phyloP scores from a whole-genome alignment of 2,113 vertebrate species.

The Oreotrochilus melanogaster region DNA sequence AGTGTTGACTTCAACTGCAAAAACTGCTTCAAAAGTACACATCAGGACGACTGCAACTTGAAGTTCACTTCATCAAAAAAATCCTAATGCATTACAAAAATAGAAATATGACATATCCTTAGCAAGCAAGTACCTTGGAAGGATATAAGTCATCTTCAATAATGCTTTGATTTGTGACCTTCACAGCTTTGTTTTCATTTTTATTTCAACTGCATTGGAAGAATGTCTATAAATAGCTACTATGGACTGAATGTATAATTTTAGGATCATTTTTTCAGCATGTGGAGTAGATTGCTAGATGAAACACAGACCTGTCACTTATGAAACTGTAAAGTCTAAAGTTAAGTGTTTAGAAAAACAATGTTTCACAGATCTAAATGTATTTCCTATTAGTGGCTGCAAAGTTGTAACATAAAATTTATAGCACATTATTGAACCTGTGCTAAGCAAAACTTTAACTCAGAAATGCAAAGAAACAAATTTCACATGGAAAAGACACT shows the following conservation, averaged over 20 bases:
- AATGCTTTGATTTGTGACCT: conserved; percentile 3
- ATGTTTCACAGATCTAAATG: background rate
- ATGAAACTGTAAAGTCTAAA: background rate
- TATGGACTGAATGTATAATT: conserved; percentile 9
- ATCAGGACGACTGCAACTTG: background rate
- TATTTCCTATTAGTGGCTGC: background rate
- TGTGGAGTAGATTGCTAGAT: conserved; percentile 30
- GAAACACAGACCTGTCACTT: conserved; percentile 4
- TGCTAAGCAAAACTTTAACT: background rate
- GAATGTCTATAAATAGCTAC: conserved; percentile 51
- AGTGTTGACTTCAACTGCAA: conserved; percentile 3
- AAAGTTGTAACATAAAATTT: background rate
- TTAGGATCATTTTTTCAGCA: conserved; percentile 32
- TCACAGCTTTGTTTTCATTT: conserved; percentile 15
- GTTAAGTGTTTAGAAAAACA: conserved; percentile 18
- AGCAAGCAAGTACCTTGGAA: background rate
- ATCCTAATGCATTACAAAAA: background rate
- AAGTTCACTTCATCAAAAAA: conserved; percentile 1
- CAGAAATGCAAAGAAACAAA: background rate
- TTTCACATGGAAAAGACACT: background rate
- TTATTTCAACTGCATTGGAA: conserved; percentile 46
- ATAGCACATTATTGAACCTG: background rate
- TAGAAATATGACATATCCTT: background rate
- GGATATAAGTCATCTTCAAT: conserved; percentile 10
- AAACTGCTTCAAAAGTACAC: background rate